These are phyloP conservation scores for Nymphalis io DNA, from an alignment of 1,140 invertebrate genomes.

Conservation along the genomic window DNA sequence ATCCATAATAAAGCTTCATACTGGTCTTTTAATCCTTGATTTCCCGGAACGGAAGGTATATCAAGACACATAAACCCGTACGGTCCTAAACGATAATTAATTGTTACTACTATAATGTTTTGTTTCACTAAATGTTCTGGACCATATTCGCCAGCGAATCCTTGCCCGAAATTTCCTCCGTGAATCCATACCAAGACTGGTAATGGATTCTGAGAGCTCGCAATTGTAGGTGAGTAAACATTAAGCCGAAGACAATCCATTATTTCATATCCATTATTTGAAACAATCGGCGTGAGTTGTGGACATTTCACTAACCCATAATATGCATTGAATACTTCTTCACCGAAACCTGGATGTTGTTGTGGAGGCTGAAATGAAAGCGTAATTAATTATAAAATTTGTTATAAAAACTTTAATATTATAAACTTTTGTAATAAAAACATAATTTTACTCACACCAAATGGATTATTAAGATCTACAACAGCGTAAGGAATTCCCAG, in stretches of 20 bases:
- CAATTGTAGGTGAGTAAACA: slow-evolving; percentile 62
- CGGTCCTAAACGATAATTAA: slow-evolving; percentile 70
- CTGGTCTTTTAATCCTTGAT: slow-evolving; percentile 86
- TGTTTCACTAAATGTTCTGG: slow-evolving; percentile 61
- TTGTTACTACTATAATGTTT: slow-evolving; percentile 63
- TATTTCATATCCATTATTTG: slow-evolving; percentile 40
- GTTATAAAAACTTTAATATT: not conserved
- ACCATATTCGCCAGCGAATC: slow-evolving; percentile 54
- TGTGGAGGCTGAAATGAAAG: slow-evolving; percentile 53
- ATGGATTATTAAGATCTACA: slow-evolving; percentile 63
- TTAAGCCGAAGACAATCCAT: slow-evolving; percentile 67
- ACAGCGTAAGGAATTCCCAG: slow-evolving; percentile 67
- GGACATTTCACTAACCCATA: slow-evolving; percentile 62
- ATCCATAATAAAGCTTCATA: slow-evolving; percentile 83
- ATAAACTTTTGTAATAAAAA: not conserved
- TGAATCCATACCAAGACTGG: slow-evolving; percentile 72
- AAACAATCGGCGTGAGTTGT: slow-evolving; percentile 42
- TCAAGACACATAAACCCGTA: slow-evolving; percentile 73
- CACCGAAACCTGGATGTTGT: slow-evolving; percentile 49
- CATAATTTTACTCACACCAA: slow-evolving; percentile 60
- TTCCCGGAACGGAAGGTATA: slow-evolving; percentile 82
- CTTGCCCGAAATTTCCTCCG: slow-evolving; percentile 58
- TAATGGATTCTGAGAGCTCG: slow-evolving; percentile 59
- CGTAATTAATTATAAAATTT: slow-evolving; percentile 2
- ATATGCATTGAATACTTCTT: slow-evolving; percentile 60